A percentile compares a stretch with the other conserved stretches of the same genome.
Evolutionary conservation across 1,140 invertebrate species (phyloP).

Genomic region (Neuroterus valhalla): DNA sequence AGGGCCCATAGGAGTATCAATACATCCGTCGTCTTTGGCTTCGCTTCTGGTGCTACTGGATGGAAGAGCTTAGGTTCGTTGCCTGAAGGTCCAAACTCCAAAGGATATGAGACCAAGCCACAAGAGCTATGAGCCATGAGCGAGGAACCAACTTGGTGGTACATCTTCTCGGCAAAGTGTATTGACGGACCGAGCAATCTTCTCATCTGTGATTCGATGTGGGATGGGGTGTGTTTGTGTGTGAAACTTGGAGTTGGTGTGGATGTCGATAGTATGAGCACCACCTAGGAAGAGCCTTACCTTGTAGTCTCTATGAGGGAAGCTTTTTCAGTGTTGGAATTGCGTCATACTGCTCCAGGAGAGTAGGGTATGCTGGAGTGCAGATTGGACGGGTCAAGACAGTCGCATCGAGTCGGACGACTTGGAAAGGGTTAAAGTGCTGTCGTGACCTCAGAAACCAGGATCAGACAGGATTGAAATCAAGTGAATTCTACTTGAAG

Average conservation of each 20-base stretch:
- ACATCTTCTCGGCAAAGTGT: conserved; percentile 62
- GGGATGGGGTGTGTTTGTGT: conserved; percentile 27
- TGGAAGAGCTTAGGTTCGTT: conserved; percentile 54
- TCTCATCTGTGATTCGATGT: conserved; percentile 38
- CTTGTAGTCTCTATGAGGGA: background rate
- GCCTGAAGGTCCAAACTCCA: conserved; percentile 61
- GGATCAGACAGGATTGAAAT: conserved; percentile 23
- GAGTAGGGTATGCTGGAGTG: conserved; percentile 55
- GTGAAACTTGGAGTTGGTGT: conserved; percentile 3
- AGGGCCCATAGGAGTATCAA: conserved; percentile 44
- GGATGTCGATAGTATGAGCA: background rate
- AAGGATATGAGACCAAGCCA: conserved; percentile 61
- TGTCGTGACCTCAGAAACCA: conserved; percentile 54
- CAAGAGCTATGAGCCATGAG: conserved; percentile 46
- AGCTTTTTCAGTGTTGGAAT: conserved; percentile 52
- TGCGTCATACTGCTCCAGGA: conserved; percentile 59
- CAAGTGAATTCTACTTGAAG: conserved; percentile 3
- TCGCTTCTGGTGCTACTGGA: conserved; percentile 47
- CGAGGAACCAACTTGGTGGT: conserved; percentile 55
- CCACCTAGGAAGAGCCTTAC: background rate
- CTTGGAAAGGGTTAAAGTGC: conserved; percentile 61
- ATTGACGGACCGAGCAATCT: conserved; percentile 60
- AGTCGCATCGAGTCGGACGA: conserved; percentile 56
- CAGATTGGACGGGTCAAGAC: conserved; percentile 63
- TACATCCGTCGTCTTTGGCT: conserved; percentile 58